These are phyloP conservation scores for Arctopsyche grandis DNA, from an alignment of 1,140 invertebrate species.

Conservation along the genomic window DNA sequence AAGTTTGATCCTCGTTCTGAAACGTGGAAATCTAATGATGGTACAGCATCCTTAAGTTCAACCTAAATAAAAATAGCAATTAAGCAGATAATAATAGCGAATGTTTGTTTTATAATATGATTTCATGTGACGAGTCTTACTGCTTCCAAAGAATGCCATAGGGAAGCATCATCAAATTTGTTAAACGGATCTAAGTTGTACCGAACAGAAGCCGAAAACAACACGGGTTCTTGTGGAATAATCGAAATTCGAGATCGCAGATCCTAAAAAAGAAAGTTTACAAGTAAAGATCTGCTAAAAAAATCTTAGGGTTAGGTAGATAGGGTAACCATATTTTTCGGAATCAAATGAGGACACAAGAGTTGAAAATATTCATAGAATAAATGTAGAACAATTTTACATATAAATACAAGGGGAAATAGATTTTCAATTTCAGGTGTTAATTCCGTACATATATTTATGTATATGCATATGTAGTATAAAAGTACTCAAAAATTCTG, in stretches of 20 bases:
- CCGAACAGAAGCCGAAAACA: slow-evolving; percentile 76
- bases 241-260: slow-evolving; percentile 71
- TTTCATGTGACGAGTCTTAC: slow-evolving; percentile 48
- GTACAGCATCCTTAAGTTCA: slow-evolving; percentile 66
- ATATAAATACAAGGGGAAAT: no score
- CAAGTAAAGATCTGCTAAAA: no score
- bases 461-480: no score
- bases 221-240: slow-evolving; percentile 76
- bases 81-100: background rate
- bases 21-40: slow-evolving; percentile 69
- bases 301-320: background rate
- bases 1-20: slow-evolving; percentile 74
- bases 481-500: no score
- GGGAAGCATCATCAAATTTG: slow-evolving; percentile 59
- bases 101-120: background rate
- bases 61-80: slow-evolving; percentile 58
- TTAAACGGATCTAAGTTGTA: slow-evolving; percentile 89
- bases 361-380: no score
- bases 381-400: no score
- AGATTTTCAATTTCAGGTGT: no score
- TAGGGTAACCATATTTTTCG: background rate
- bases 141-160: slow-evolving; percentile 58
- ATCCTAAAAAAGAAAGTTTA: slow-evolving; percentile 61
- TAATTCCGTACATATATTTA: no score
- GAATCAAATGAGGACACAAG: no score